Evolutionary conservation across 2,888 invertebrate genomes (phyloP).

Genomic region (Rhagophthalmus giganteus): DNA sequence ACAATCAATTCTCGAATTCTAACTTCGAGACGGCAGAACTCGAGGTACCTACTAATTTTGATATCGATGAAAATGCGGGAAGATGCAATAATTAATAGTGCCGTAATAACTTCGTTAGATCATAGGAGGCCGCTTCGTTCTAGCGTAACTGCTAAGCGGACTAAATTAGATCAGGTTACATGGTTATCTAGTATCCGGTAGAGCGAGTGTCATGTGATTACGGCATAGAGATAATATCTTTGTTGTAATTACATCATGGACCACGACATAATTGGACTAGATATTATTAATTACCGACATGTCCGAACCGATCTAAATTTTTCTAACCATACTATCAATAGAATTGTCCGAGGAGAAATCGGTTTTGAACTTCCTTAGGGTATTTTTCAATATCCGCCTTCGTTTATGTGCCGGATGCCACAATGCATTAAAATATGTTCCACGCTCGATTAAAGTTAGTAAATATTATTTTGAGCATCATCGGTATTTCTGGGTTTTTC

Average conservation of each 20-base stretch:
- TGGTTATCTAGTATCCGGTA: slow-evolving; percentile 46
- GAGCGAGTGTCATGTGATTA: slow-evolving; percentile 47
- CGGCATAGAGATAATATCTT: slow-evolving; percentile 47
- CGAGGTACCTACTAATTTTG: slow-evolving; percentile 15
- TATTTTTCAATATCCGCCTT: slow-evolving; percentile 30
- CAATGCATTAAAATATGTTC: slow-evolving; percentile 46
- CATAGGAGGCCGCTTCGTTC: slow-evolving; percentile 28
- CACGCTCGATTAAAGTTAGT: slow-evolving; percentile 43
- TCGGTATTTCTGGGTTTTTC: slow-evolving; percentile 20
- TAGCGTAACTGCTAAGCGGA: slow-evolving; percentile 35
- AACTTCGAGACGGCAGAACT: background rate
- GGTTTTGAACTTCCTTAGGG: slow-evolving; percentile 19
- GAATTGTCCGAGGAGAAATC: slow-evolving; percentile 4
- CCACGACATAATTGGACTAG: slow-evolving; percentile 46
- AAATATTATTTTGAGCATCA: slow-evolving; percentile 29
- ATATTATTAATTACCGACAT: slow-evolving; percentile 42
- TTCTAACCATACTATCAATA: no score
- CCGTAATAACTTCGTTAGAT: slow-evolving; percentile 30
- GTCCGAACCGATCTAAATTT: slow-evolving; percentile 17
- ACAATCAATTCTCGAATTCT: background rate
- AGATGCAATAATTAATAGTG: slow-evolving; percentile 31
- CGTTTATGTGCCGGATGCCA: slow-evolving; percentile 33
- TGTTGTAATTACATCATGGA: slow-evolving; percentile 44
- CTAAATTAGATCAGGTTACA: slow-evolving; percentile 48
- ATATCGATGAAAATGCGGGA: slow-evolving; percentile 24